phyloP scores from a whole-genome alignment of 2,797 vertebrate genomes.

The Leptatherina wallacei region DNA sequence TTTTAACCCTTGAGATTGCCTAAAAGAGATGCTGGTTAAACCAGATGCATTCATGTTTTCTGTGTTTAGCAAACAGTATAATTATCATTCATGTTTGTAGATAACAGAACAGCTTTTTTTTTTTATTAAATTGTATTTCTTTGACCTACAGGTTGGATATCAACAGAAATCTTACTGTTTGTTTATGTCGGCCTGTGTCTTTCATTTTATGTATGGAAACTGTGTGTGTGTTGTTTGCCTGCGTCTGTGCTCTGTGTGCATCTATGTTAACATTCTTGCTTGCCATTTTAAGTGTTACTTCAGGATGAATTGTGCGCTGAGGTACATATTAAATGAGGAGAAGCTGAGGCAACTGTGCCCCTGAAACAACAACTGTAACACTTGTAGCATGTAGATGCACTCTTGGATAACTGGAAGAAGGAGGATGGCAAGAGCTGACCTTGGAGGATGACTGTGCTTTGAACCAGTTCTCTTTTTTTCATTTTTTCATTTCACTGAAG shows the following conservation, averaged over 20 bases:
- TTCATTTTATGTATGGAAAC: constrained; percentile 34
- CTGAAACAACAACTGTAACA: constrained; percentile 13
- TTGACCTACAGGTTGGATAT: constrained; percentile 43
- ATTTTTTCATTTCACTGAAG: constrained; percentile 23
- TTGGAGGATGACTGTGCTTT: constrained; percentile 19
- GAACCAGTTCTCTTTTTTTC: background rate
- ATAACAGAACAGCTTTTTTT: constrained; percentile 10
- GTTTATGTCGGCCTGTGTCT: constrained; percentile 25
- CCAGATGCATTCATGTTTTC: constrained; percentile 30
- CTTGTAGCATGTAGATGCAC: constrained; percentile 6
- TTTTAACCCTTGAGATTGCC: constrained; percentile 41
- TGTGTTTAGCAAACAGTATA: background rate
- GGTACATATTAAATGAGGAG: constrained; percentile 29
- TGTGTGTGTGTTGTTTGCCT: constrained; percentile 15
- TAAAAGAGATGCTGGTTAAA: constrained; percentile 31
- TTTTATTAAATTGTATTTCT: constrained; percentile 20
- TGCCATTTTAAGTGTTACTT: constrained; percentile 50
- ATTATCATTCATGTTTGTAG: constrained; percentile 16
- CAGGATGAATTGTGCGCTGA: constrained; percentile 68
- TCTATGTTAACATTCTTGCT: constrained; percentile 64
- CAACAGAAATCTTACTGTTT: constrained; percentile 32
- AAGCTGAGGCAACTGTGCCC: constrained; percentile 6
- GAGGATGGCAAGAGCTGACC: constrained; percentile 28
- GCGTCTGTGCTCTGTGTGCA: constrained; percentile 55
- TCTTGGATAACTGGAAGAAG: constrained; percentile 46